A percentile compares a stretch with the other conserved stretches of the same genome.
phyloP scores from a whole-genome alignment of 2,888 invertebrate species.

The Blomia tropicalis region DNA sequence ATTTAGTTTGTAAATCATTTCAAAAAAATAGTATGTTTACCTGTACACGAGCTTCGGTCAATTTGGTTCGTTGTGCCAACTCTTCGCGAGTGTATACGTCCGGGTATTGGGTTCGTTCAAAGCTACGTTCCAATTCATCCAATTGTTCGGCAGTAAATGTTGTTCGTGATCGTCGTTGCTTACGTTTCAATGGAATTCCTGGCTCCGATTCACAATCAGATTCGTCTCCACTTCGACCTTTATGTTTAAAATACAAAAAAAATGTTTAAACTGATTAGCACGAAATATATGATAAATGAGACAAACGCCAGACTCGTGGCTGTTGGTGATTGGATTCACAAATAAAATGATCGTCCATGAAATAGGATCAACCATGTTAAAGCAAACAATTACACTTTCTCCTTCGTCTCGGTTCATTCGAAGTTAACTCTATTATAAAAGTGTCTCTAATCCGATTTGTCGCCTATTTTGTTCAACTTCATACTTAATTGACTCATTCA shows the following conservation, averaged over 20 bases:
- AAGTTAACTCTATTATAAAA: constrained; percentile 1
- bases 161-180: constrained; percentile 75
- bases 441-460: constrained; percentile 4
- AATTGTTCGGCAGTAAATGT: constrained; percentile 84
- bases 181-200: constrained; percentile 71
- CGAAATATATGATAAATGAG: too few species aligned
- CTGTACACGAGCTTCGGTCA: constrained; percentile 83
- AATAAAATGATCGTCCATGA: too few species aligned
- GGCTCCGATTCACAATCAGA: constrained; percentile 72
- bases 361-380: too few species aligned
- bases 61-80: constrained; percentile 51
- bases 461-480: constrained; percentile 6
- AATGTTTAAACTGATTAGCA: too few species aligned
- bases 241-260: too few species aligned
- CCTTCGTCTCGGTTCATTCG: too few species aligned
- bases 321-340: too few species aligned
- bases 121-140: constrained; percentile 72
- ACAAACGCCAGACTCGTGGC: too few species aligned
- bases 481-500: constrained; percentile 8
- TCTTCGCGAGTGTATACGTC: constrained; percentile 87
- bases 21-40: constrained; percentile 31
- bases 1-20: not conserved
- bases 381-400: too few species aligned
- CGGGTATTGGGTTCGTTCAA: constrained; percentile 70
- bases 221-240: constrained; percentile 6